phyloP scores from a whole-genome alignment of 2,888 invertebrate species.

The Lasioglossum malachurum region DNA sequence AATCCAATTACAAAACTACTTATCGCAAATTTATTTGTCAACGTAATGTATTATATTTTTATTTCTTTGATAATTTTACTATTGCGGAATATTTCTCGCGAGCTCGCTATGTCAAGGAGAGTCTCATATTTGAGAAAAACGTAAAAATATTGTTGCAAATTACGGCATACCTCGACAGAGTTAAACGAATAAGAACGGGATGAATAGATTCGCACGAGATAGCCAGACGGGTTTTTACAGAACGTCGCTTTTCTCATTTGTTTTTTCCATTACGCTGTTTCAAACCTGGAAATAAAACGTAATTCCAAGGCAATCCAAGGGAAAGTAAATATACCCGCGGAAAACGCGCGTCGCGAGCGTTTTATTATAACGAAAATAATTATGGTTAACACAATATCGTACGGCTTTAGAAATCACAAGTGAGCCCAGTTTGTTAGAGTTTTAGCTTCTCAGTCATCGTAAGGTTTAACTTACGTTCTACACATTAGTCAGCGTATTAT shows the following conservation, averaged over 20 bases:
- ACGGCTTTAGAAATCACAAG: too few relatives aligned
- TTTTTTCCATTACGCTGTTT: background rate
- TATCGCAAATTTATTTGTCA: background rate
- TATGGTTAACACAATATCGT: background rate
- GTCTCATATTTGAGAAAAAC: background rate
- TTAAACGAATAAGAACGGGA: background rate
- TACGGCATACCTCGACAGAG: too few relatives aligned
- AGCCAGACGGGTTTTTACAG: too few relatives aligned
- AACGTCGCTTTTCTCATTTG: background rate
- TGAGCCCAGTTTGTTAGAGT: background rate
- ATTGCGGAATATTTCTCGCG: background rate
- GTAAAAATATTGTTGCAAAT: background rate
- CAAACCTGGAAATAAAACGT: background rate
- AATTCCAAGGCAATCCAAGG: background rate
- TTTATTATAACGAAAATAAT: background rate
- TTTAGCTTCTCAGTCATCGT: background rate
- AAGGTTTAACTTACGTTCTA: background rate
- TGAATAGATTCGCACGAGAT: too few relatives aligned
- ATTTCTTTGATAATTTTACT: background rate
- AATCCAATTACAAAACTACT: too few relatives aligned
- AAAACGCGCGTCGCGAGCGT: too few relatives aligned
- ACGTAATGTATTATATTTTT: too few relatives aligned
- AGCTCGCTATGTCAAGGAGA: background rate
- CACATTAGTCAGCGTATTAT: background rate
- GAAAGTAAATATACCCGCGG: background rate